Percentiles rank a stretch among this genome's conserved stretches.
These are phyloP conservation scores for Drosophila suzukii DNA, from an alignment of 1,140 invertebrate species.

Conservation along the genomic window DNA sequence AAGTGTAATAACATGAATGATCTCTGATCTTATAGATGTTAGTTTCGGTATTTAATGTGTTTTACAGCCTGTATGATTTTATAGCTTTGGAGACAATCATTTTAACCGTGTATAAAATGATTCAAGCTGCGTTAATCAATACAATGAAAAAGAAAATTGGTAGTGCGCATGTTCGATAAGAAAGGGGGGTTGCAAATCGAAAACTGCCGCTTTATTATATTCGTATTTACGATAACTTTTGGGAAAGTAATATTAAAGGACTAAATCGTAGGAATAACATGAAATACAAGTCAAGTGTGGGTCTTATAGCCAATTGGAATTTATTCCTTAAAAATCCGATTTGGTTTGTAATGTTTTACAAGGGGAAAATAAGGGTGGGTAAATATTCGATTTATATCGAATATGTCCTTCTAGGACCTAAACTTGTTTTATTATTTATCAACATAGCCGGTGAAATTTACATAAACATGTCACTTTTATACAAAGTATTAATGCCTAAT, in stretches of 20 bases:
- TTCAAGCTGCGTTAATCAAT: slow-evolving; percentile 61
- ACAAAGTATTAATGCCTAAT: background rate
- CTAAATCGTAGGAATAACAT: background rate
- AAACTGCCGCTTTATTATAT: slow-evolving; percentile 11
- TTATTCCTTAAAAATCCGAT: background rate
- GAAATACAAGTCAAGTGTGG: background rate
- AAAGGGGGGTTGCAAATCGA: slow-evolving; percentile 26
- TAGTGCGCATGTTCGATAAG: slow-evolving; percentile 39
- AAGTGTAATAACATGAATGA: background rate
- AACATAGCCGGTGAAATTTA: slow-evolving; percentile 22
- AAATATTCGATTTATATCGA: slow-evolving; percentile 27
- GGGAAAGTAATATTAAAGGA: background rate
- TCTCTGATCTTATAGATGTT: background rate
- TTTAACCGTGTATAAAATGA: slow-evolving; percentile 61
- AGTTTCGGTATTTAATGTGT: slow-evolving; percentile 16
- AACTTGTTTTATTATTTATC: slow-evolving; percentile 8
- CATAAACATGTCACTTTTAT: slow-evolving; percentile 1
- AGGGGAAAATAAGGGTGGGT: background rate
- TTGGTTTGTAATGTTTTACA: too few species aligned
- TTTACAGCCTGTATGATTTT: slow-evolving; percentile 84
- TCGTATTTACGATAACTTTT: slow-evolving; percentile 6
- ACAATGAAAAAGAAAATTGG: slow-evolving; percentile 36
- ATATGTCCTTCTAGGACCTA: background rate
- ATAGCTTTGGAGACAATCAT: slow-evolving; percentile 83
- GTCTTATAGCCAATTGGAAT: background rate